Percentiles rank a stretch among this genome's conserved stretches.
Conservation (phyloP, 2,797 vertebrate genomes). For the Falco columbarius region DNA sequence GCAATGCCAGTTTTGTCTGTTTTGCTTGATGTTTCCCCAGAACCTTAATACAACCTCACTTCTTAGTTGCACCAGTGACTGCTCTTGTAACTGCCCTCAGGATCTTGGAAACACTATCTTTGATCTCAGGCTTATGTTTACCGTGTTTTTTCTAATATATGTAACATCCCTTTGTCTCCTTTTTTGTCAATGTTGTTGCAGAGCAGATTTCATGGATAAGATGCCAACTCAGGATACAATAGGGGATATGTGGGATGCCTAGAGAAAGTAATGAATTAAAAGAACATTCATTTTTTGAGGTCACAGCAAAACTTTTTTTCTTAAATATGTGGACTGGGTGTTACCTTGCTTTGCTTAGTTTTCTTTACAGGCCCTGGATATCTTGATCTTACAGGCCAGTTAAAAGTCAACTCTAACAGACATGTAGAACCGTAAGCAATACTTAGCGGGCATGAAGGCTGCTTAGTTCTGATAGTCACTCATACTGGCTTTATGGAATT, state of each 20-base stretch:
- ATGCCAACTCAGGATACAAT: neutral
- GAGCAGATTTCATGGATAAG: neutral
- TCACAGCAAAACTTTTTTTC: neutral
- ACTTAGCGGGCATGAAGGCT: neutral
- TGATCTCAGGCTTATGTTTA: fast-evolving
- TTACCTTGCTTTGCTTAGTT: neutral
- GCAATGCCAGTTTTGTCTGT: fast-evolving
- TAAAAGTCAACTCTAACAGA: neutral
- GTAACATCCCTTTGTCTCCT: neutral
- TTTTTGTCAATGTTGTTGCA: neutral
- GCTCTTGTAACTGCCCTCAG: neutral
- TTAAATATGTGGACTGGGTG: neutral
- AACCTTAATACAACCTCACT: neutral
- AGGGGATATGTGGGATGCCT: neutral
- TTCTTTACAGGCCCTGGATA: neutral
- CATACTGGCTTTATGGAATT: neutral
- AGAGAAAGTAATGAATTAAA: neutral
- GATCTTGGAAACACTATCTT: neutral
- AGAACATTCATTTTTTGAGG: neutral
- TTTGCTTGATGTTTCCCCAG: neutral
- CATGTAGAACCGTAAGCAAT: neutral
- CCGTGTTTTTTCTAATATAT: neutral
- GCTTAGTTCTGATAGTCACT: neutral
- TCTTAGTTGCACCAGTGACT: neutral
- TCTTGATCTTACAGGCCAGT: neutral